Base-by-base conservation (phyloP, 2,797 vertebrate genomes). In the Natrix natrix region DNA sequence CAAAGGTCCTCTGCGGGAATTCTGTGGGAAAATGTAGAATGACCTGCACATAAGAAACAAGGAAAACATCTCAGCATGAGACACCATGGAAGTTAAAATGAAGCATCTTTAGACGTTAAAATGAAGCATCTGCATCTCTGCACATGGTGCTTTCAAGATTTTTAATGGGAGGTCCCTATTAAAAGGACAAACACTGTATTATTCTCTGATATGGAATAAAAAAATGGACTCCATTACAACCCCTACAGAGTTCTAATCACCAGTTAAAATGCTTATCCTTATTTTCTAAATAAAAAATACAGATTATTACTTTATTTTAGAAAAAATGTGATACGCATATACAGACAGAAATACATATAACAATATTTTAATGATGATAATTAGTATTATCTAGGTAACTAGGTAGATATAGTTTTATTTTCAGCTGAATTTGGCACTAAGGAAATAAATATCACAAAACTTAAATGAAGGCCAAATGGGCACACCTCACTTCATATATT, bases 1-100 rank as follows among this genome's bases (percentile, higher is more conserved):
- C 97, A 98, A 97, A 98, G 97, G 97, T 97, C 96, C 97, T 97
- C 97, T 97, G 97, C 87, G 94, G 96, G 97, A 97, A 98, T 97
- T 98, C 97, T 97, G 93, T 97, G 97, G 97, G 97, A 98, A 98
- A 97, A 97, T 97, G 94, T 94, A 97, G 95, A 95, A 96, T 97
- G 97, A 97, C 96, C 97, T 95, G 95, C 95, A 95, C 94, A 94
- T 96, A 95, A 97, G 95, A 97, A 97, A 97, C 48, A 97, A 97
- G 95, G 95, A 97, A 97, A 98, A 97, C 97, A 97, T 97, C 97
- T 96, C 97, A 98, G 96, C 97, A 97, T 97, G 97, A 93, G 92
- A 94, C 16, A 93, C 7, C 4, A 91, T 97, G 88, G 95, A 97
- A 97, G 89, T 95, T 96, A 97, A 97, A 97, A 96, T 95, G 90